These are phyloP conservation scores for Pogonocichla stellata DNA, from an alignment of 2,113 vertebrate genomes.

Conservation along the genomic window DNA sequence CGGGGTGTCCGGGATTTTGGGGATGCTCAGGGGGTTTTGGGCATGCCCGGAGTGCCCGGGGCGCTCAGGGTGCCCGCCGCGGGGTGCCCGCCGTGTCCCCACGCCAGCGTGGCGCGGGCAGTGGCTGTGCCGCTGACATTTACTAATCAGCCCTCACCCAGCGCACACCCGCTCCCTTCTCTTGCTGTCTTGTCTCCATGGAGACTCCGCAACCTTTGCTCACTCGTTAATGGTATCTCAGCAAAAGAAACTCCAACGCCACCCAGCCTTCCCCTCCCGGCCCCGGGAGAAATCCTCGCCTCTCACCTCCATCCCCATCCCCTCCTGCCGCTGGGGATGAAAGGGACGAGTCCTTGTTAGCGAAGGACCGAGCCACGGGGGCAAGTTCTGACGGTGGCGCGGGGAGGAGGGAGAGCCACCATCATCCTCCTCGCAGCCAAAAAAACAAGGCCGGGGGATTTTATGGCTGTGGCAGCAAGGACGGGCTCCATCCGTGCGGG, in stretches of 20 bases:
- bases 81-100: not conserved
- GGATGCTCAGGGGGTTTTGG: not conserved
- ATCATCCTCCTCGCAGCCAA: constrained; percentile 4
- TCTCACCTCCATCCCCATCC: constrained; percentile 32
- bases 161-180: constrained; percentile 67
- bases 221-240: constrained; percentile 81
- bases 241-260: constrained; percentile 64
- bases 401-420: constrained; percentile 6
- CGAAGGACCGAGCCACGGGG: constrained; percentile 28
- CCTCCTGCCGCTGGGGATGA: constrained; percentile 45
- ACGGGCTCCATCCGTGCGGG: not conserved
- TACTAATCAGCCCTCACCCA: constrained; percentile 82
- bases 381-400: constrained; percentile 8
- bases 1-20: rapidly evolving
- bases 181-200: constrained; percentile 85
- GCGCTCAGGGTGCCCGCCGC: too few species aligned
- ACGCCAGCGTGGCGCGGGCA: constrained; percentile 52
- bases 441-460: constrained; percentile 6
- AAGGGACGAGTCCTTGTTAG: constrained; percentile 32
- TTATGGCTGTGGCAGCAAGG: constrained; percentile 20
- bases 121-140: constrained; percentile 77
- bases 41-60: not conserved
- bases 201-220: constrained; percentile 83
- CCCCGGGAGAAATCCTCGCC: constrained; percentile 27
- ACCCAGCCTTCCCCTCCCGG: constrained; percentile 57